A percentile compares a stretch with the other conserved stretches of the same genome.
Conservation (phyloP, 1,140 invertebrate species). For the Araneus ventricosus region DNA sequence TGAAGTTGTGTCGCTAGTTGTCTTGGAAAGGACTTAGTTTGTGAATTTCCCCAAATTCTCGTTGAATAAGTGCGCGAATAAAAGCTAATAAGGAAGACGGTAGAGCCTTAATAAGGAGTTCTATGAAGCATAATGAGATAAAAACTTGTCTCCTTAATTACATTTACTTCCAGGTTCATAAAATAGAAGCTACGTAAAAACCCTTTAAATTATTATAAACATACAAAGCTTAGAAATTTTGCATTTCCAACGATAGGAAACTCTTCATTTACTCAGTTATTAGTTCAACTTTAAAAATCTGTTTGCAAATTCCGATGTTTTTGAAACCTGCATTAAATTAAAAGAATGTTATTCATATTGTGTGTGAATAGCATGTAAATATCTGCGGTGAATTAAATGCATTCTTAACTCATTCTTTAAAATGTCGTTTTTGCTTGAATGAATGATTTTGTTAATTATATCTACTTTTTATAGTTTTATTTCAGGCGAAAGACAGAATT, state of each 20-base stretch:
- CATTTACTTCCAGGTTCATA: not conserved
- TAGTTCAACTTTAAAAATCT: not conserved
- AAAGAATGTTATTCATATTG: not conserved
- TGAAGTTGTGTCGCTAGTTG: conserved; percentile 34
- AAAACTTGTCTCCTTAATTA: conserved; percentile 22
- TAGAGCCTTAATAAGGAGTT: conserved; percentile 8
- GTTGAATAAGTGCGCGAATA: not conserved
- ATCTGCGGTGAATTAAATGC: too few relatives aligned
- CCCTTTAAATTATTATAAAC: conserved; percentile 18
- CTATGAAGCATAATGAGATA: conserved; percentile 1
- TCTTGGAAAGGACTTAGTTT: conserved; percentile 43
- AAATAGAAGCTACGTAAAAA: not conserved
- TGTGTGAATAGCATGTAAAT: too few relatives aligned
- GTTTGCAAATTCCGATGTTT: not conserved
- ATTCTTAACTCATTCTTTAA: too few relatives aligned
- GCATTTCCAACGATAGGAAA: not conserved
- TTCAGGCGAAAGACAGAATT: too few relatives aligned
- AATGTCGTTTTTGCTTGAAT: too few relatives aligned
- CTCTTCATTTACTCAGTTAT: not conserved
- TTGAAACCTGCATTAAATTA: not conserved
- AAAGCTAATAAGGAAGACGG: conserved; percentile 15
- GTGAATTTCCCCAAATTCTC: conserved; percentile 26
- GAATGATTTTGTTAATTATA: too few relatives aligned
- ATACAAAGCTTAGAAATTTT: not conserved
- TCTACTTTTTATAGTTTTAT: too few relatives aligned